These are phyloP conservation scores for Ara ararauna DNA, from an alignment of 2,797 vertebrate genomes.

Conservation along the genomic window DNA sequence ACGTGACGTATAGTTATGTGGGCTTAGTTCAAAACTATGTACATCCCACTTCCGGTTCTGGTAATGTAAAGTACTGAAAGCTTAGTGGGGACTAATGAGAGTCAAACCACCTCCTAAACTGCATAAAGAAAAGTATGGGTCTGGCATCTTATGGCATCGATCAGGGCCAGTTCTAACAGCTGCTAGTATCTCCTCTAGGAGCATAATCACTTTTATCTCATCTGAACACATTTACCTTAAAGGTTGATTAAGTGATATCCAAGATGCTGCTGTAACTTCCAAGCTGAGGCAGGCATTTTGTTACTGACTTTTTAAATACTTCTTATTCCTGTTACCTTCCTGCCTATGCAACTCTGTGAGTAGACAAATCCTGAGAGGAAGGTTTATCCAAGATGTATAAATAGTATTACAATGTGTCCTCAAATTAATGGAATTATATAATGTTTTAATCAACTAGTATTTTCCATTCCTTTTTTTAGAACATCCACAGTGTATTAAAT, in stretches of 20 bases:
- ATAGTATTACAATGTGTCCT: not conserved
- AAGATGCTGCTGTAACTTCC: conserved; percentile 5
- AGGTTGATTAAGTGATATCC: not conserved
- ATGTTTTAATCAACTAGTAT: not conserved
- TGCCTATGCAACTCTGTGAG: not conserved
- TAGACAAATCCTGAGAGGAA: not conserved
- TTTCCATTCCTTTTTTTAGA: not conserved
- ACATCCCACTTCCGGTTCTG: not conserved
- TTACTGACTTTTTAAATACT: conserved; percentile 19
- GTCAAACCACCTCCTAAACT: not conserved
- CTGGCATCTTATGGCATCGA: not conserved
- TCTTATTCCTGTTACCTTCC: not conserved
- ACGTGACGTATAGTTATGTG: not conserved
- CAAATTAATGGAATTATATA: not conserved
- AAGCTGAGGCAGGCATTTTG: not conserved
- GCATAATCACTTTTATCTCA: conserved; percentile 22
- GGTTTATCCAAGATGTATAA: not conserved
- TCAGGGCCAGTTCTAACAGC: not conserved
- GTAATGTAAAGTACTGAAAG: not conserved
- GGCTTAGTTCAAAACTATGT: not conserved
- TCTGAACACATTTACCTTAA: conserved; percentile 16
- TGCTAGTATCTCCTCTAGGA: not conserved
- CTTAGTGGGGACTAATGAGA: not conserved
- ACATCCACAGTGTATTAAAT: not conserved
- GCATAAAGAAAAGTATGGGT: not conserved